A percentile compares a stretch with the other conserved stretches of the same genome.
These are phyloP conservation scores for Actias luna DNA, from an alignment of 2,888 invertebrate genomes.

Conservation along the genomic window DNA sequence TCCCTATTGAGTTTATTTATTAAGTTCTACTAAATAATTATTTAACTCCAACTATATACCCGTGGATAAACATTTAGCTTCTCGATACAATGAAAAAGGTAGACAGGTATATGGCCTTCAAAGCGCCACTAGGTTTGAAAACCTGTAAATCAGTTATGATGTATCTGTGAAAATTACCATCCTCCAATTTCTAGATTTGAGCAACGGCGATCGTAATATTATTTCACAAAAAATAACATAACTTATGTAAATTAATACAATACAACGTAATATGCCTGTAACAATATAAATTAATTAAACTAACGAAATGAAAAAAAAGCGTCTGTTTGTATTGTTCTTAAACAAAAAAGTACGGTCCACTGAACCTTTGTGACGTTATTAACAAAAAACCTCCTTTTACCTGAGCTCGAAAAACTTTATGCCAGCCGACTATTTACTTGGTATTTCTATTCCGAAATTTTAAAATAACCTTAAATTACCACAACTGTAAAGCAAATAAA, in stretches of 20 bases:
- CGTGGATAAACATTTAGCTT: background rate
- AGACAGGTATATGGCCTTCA: background rate
- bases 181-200: too few species aligned
- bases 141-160: background rate
- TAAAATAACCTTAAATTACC: background rate
- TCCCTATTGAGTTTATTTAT: background rate
- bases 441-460: background rate
- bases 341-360: background rate
- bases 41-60: background rate
- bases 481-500: too few species aligned
- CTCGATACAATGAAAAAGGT: background rate
- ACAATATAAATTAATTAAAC: background rate
- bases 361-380: conserved; percentile 2
- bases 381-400: background rate
- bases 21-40: background rate
- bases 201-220: background rate
- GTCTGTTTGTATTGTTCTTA: background rate
- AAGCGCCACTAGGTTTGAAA: background rate
- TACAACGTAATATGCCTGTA: background rate
- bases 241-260: background rate
- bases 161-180: too few species aligned
- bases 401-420: background rate
- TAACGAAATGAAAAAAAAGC: background rate
- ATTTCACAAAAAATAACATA: background rate
- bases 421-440: background rate